Evolutionary conservation across 2,797 vertebrate genomes (phyloP).

Genomic region (Scolopax bukidnonensis): DNA sequence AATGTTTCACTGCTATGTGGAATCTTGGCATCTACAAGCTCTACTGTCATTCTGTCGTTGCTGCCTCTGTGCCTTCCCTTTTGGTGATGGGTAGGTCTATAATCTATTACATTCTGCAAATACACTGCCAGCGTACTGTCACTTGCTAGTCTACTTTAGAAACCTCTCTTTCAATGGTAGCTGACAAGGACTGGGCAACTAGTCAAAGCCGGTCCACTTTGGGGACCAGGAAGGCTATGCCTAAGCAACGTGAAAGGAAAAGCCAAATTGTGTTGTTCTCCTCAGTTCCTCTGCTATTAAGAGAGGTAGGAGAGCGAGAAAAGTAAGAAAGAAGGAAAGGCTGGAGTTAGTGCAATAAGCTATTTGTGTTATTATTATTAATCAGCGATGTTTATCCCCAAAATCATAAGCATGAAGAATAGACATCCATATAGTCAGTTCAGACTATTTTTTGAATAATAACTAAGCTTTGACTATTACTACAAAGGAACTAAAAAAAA

Average conservation of each 20-base stretch:
- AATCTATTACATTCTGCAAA: conserved; percentile 19
- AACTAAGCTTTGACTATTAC: neutral
- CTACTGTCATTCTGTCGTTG: conserved; percentile 12
- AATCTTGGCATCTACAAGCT: neutral
- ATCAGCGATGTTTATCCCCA: neutral
- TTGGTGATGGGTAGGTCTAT: conserved; percentile 34
- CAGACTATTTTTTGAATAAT: neutral
- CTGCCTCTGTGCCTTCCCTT: neutral
- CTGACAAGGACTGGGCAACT: conserved; percentile 48
- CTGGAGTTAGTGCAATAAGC: neutral
- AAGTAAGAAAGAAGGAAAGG: neutral
- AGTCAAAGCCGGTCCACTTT: neutral
- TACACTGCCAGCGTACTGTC: neutral
- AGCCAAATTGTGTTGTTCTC: neutral
- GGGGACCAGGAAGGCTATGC: neutral
- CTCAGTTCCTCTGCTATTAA: neutral
- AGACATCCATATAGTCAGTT: neutral
- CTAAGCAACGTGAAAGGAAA: conserved; percentile 4
- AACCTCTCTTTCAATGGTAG: conserved; percentile 10
- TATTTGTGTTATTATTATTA: neutral
- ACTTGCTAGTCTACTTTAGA: conserved; percentile 10
- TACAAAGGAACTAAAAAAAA: neutral
- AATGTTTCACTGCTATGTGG: neutral
- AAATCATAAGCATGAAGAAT: neutral
- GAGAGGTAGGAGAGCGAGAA: neutral